These are phyloP conservation scores for Danionella dracula DNA, from an alignment of 2,797 vertebrate genomes.

Conservation along the genomic window DNA sequence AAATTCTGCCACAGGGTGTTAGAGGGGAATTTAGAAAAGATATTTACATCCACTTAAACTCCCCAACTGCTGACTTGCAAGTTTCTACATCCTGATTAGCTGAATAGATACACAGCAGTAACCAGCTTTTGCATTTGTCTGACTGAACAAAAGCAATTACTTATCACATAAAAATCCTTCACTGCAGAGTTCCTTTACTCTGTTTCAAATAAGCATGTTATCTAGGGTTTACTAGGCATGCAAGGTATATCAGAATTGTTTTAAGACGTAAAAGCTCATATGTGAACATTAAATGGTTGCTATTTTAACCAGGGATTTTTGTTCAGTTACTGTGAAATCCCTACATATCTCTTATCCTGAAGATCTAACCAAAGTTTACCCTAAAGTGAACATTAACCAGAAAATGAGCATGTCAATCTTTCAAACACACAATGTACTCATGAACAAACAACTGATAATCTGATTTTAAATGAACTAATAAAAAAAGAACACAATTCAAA, in stretches of 20 bases:
- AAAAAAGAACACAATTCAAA: no score
- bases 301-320: no score
- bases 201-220: no score
- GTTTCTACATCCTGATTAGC: slow-evolving; percentile 2
- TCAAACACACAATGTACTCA: neutral
- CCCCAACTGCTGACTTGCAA: neutral
- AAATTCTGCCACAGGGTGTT: neutral
- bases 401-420: neutral
- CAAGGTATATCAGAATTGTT: no score
- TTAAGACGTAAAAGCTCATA: no score
- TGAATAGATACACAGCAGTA: slow-evolving; percentile 30
- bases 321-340: no score
- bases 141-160: neutral
- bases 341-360: neutral
- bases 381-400: neutral
- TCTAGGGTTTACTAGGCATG: no score
- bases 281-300: no score
- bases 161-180: no score
- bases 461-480: neutral
- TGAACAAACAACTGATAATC: neutral
- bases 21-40: neutral
- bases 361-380: neutral
- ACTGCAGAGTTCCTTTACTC: no score
- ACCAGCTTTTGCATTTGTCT: slow-evolving; percentile 39
- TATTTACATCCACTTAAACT: neutral